phyloP scores from a whole-genome alignment of 1,140 invertebrate species.

The Bilobella aurantiaca region DNA sequence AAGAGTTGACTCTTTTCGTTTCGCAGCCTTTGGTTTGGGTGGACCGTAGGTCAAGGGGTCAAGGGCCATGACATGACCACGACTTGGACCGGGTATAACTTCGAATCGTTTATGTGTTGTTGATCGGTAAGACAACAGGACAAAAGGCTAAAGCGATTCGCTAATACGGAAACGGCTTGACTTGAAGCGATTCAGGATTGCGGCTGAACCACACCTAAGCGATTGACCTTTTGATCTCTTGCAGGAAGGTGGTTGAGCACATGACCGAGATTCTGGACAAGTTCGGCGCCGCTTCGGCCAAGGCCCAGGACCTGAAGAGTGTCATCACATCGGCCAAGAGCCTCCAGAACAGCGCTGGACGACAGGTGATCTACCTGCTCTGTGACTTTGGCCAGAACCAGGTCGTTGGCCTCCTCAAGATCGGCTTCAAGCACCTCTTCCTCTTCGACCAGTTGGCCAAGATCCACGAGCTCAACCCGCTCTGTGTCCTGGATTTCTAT shows the following conservation, averaged over 20 bases:
- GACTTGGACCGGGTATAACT: no score
- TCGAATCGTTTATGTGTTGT: no score
- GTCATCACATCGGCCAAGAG: constrained; percentile 33
- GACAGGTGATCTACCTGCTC: constrained; percentile 29
- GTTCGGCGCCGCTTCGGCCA: constrained; percentile 29
- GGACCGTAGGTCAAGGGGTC: no score
- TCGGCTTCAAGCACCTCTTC: constrained; percentile 72
- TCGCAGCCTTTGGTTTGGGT: no score
- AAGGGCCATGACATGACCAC: no score
- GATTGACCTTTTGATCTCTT: background rate
- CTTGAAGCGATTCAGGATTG: no score
- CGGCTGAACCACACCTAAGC: no score
- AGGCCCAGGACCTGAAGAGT: constrained; percentile 25
- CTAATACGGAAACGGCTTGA: no score
- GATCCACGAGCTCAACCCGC: constrained; percentile 58
- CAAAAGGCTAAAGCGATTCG: no score
- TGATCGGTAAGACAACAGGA: no score
- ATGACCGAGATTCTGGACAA: constrained; percentile 28
- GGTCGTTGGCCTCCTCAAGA: constrained; percentile 69
- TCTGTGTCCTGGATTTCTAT: constrained; percentile 80
- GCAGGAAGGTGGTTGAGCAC: constrained; percentile 21
- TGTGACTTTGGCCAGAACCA: constrained; percentile 27
- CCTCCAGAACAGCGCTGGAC: constrained; percentile 14
- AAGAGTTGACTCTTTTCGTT: no score
- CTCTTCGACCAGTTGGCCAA: constrained; percentile 59